Conservation (phyloP, 1,140 invertebrate genomes). For the Calosoma granatense region DNA sequence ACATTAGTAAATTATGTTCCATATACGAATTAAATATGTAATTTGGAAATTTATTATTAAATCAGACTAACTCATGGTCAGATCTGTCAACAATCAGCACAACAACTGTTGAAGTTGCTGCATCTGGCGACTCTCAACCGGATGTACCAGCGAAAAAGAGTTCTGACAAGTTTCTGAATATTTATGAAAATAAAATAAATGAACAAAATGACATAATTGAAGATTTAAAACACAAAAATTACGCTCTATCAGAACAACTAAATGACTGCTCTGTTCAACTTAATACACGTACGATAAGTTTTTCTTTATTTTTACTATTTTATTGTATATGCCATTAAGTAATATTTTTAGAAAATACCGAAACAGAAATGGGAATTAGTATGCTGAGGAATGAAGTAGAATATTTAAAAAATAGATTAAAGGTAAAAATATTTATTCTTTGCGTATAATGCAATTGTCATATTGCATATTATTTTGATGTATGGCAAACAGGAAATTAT, state of each 20-base stretch:
- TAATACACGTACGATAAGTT: not conserved
- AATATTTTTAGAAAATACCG: not conserved
- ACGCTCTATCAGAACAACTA: not conserved
- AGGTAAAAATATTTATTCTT: not conserved
- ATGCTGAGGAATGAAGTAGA: not conserved
- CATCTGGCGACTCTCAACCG: not conserved
- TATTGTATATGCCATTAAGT: too few species aligned
- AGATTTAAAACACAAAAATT: not conserved
- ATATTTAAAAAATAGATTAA: constrained; percentile 1
- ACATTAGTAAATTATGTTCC: not conserved
- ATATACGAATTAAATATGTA: not conserved
- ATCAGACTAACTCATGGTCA: not conserved
- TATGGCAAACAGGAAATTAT: not conserved
- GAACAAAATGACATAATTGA: not conserved
- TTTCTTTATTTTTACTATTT: not conserved
- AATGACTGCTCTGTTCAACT: not conserved
- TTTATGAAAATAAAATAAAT: not conserved
- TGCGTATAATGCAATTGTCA: too few species aligned
- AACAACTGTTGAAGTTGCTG: not conserved
- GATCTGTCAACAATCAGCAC: not conserved
- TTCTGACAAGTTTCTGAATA: not conserved
- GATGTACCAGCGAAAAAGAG: not conserved
- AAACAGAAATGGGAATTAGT: not conserved
- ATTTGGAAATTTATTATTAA: not conserved
- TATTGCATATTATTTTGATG: not conserved